Base-by-base conservation (phyloP, 2,113 vertebrate species). In the Calyptommatus sinebrachiatus region DNA sequence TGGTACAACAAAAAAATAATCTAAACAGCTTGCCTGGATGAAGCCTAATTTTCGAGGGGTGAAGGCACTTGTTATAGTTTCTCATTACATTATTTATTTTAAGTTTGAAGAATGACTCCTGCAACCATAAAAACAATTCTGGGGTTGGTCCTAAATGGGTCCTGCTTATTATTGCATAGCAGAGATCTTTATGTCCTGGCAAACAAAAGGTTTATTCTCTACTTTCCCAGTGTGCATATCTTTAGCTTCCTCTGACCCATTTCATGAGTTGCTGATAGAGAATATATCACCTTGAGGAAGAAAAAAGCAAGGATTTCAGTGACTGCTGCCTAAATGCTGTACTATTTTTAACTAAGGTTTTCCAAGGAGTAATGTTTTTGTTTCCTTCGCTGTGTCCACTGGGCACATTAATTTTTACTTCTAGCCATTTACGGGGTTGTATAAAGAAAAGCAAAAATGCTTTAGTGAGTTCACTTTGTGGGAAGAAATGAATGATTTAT, bases 401-500 rank as follows among this genome's bases (percentile, higher is more conserved):
- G 5, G 65, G 35, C 28, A 62, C 57, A 63, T 76, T 76, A 81
- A 71, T 63, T 71, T 81, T 81, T 81, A 78, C 71, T 71, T 78
- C 67, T 78, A 35, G 50, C 67, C 61, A 18, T 78, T 78, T 78
- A 46, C 67, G n/a, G 77, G 26, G 11, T 31, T 46, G 46, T 57
- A 81, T 74, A 75, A 60, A 81, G 69, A 62, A 26, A n/a, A 81
- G 62, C 53, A 81, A 61, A 80, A 81, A 69, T 62, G 26, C 66
- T 73, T 75, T 69, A 70, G 72, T 68, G 28, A 69, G 77, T 35
- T 46, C 26, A 70, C 57, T 78, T 78, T 78, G 67, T 78, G 31
- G 67, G 53, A 26, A 71, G 77, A 78, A 78, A 71, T 71, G 50
- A 70, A 62, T 78, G 53, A 78, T 78, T 61, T 78, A 78, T 79